Conservation (phyloP, 1,140 invertebrate species). For the Bombus confusus region DNA sequence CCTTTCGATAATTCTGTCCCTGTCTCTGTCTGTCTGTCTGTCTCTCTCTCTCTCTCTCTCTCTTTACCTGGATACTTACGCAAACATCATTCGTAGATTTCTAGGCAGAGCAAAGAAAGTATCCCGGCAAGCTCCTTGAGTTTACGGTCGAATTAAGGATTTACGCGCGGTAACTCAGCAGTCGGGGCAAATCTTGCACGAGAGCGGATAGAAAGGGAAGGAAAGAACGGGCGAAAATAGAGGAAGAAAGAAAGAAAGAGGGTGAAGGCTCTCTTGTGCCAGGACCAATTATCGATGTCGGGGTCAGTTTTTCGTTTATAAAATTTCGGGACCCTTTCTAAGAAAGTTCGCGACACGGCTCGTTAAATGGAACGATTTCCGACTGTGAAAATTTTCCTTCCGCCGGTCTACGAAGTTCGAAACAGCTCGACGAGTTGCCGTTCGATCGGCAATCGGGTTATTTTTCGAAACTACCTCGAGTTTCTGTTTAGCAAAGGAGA, state of each 20-base stretch:
- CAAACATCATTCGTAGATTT: slow-evolving; percentile 70
- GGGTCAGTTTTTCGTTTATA: slow-evolving; percentile 32
- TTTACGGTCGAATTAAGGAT: slow-evolving; percentile 76
- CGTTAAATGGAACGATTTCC: slow-evolving; percentile 32
- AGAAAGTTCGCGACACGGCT: slow-evolving; percentile 31
- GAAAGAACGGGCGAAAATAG: neutral
- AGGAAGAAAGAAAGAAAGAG: neutral
- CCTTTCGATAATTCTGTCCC: slow-evolving; percentile 27
- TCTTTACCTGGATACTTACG: slow-evolving; percentile 58
- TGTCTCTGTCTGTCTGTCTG: slow-evolving; percentile 26
- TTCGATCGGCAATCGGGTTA: neutral
- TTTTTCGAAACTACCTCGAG: slow-evolving; percentile 18
- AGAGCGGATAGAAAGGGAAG: slow-evolving; percentile 14
- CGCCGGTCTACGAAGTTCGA: neutral
- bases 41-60: slow-evolving; percentile 9
- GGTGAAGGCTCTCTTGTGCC: neutral
- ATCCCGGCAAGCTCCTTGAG: slow-evolving; percentile 51
- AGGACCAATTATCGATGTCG: slow-evolving; percentile 39
- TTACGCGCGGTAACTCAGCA: slow-evolving; percentile 71
- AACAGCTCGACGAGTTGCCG: neutral
- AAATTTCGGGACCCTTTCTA: slow-evolving; percentile 10
- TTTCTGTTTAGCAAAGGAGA: neutral
- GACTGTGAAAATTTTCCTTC: slow-evolving; percentile 7
- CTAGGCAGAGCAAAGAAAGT: slow-evolving; percentile 61
- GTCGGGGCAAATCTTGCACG: slow-evolving; percentile 59